A percentile compares a stretch with the other conserved stretches of the same genome.
Conservation (phyloP, 2,113 vertebrate species). For the Archilochus colubris region DNA sequence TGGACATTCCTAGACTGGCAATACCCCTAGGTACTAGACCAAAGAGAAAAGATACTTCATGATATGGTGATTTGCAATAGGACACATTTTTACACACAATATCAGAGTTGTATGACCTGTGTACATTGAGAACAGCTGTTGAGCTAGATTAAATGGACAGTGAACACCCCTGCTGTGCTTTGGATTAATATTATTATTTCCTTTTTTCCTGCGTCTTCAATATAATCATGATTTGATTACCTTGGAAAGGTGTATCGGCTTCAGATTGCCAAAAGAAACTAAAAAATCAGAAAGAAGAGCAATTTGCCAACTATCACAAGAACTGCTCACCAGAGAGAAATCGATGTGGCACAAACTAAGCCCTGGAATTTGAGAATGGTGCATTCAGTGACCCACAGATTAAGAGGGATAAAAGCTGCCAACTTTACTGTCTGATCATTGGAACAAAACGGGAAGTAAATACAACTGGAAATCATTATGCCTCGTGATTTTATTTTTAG, state of each 20-base stretch:
- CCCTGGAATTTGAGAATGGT: neutral
- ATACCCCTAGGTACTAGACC: neutral
- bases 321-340: neutral
- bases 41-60: neutral
- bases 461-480: constrained; percentile 34
- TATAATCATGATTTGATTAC: neutral
- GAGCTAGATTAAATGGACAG: neutral
- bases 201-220: neutral
- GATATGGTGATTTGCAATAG: neutral
- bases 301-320: neutral
- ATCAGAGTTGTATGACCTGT: neutral
- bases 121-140: neutral
- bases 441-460: neutral
- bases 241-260: neutral
- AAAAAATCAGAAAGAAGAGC: neutral
- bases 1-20: neutral
- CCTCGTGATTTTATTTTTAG: constrained; percentile 29
- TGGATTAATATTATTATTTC: neutral
- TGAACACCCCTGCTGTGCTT: neutral
- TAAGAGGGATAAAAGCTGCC: neutral
- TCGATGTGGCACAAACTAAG: neutral
- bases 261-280: neutral
- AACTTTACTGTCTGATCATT: neutral
- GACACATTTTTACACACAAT: neutral
- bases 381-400: neutral